phyloP scores from a whole-genome alignment of 2,888 invertebrate genomes.

The Cosmopolites sordidus region DNA sequence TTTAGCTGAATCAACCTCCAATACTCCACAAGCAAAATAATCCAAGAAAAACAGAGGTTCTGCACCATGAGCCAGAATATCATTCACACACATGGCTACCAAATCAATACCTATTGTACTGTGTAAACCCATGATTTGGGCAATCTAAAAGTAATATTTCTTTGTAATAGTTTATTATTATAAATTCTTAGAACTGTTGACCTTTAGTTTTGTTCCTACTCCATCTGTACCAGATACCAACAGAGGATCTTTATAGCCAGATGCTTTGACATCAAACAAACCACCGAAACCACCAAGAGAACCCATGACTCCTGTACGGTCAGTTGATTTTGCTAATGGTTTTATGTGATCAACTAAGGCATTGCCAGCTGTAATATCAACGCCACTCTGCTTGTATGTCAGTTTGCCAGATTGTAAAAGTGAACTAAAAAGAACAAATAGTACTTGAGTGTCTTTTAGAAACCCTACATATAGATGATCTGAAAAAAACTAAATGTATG shows the following conservation, averaged over 20 bases:
- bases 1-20: slow-evolving; percentile 72
- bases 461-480: too few relatives aligned
- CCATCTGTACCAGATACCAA: slow-evolving; percentile 94
- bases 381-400: slow-evolving; percentile 87
- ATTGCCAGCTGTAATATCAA: slow-evolving; percentile 91
- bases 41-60: slow-evolving; percentile 95
- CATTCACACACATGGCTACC: slow-evolving; percentile 98
- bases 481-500: not conserved
- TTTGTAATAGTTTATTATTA: too few relatives aligned
- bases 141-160: slow-evolving; percentile 63
- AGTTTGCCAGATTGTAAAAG: slow-evolving; percentile 59
- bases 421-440: slow-evolving; percentile 42
- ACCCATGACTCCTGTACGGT: slow-evolving; percentile 73
- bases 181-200: slow-evolving; percentile 41
- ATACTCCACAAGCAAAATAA: slow-evolving; percentile 88
- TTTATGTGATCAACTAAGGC: slow-evolving; percentile 79
- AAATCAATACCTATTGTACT: slow-evolving; percentile 88
- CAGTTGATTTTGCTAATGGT: slow-evolving; percentile 73
- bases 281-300: slow-evolving; percentile 92
- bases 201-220: slow-evolving; percentile 94
- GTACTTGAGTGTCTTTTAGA: too few relatives aligned
- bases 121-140: slow-evolving; percentile 73
- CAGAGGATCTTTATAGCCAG: slow-evolving; percentile 71
- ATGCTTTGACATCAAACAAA: slow-evolving; percentile 78
- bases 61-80: slow-evolving; percentile 91